Base-by-base conservation (phyloP, 2,797 vertebrate genomes). In the Coranthus polyacanthus region DNA sequence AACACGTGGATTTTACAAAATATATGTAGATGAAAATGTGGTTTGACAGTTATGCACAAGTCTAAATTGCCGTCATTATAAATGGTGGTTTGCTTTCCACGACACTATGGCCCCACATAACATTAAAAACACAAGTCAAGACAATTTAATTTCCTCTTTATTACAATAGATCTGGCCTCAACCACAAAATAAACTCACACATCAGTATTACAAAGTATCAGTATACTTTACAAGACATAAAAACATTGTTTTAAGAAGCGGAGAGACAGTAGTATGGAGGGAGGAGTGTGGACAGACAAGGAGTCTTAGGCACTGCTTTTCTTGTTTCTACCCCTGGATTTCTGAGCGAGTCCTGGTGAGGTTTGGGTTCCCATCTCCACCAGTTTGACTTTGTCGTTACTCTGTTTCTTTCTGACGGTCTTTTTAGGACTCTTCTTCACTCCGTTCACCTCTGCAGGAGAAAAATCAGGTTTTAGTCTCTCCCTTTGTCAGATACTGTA, bases 341-440 rank as follows among this genome's bases (percentile, higher is more conserved):
- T 89, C 78, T 38, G 58, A 32, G 24, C 71, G 0, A 78, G 67
- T 43, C 72, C 75, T 0, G 88, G 88, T 2, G 89, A 63, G 0
- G 79, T 89, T 77, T 86, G 85, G 2, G 90, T 79, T 5, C 56
- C 59, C 22, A 36, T 79, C 17, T 89, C 85, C 20, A 69, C 75
- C 12, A 62, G 16, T 29, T 42, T 67, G 18, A 68, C 32, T 51
- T 36, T 78, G 17, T 75, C 12, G 2, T 50, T 26, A 1, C 3
- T 10, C 2, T 0, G 20, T 50, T 84, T 89, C 22, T 17, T 49
- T 20, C 18, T 36, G 10, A 66, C 5, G 4, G 13, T 66, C 56
- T 82, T 90, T 52, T 1, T 61, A 0, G 53, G 2, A 8, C 45
- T 69, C 60, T 82, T 87, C 69, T 78, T 89, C 10, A 57, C 65